Evolutionary conservation across 2,797 vertebrate genomes (phyloP).

Genomic region (Sylvilagus floridanus): DNA sequence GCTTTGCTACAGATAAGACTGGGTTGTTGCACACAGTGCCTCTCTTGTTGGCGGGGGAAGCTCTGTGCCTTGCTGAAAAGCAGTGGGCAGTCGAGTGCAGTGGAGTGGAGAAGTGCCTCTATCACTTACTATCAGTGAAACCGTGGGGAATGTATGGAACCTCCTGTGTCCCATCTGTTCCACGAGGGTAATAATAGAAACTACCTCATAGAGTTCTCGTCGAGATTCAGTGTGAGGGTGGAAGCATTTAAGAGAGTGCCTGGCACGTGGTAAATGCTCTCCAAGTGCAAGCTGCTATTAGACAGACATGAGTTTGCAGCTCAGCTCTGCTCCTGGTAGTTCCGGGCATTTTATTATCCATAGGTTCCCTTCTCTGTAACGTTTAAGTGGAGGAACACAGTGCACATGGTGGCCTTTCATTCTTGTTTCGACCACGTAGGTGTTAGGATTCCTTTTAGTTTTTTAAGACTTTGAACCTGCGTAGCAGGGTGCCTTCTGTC

Average conservation of each 20-base stretch:
- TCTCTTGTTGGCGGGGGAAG: neutral
- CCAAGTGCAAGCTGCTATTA: neutral
- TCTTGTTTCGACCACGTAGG: neutral
- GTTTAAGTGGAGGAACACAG: neutral
- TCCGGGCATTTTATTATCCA: neutral
- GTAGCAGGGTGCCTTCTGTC: no score
- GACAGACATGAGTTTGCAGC: neutral
- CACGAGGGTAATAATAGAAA: neutral
- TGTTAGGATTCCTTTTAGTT: neutral
- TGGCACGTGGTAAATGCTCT: neutral
- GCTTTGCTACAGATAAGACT: neutral
- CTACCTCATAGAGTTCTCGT: neutral
- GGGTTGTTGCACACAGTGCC: neutral
- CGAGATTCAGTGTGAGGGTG: neutral
- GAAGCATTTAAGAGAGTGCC: slow-evolving; percentile 5
- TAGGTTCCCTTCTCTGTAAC: neutral
- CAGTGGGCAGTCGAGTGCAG: neutral
- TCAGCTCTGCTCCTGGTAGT: neutral
- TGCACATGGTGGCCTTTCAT: neutral
- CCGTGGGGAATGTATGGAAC: neutral
- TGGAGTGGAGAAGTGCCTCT: neutral
- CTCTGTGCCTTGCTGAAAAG: neutral
- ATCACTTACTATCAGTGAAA: neutral
- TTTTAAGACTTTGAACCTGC: neutral
- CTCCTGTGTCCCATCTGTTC: slow-evolving; percentile 38